Evolutionary conservation across 2,113 vertebrate genomes (phyloP), one percentile per base, ranked within the genome.

Genomic region (Sylvietta virens): DNA sequence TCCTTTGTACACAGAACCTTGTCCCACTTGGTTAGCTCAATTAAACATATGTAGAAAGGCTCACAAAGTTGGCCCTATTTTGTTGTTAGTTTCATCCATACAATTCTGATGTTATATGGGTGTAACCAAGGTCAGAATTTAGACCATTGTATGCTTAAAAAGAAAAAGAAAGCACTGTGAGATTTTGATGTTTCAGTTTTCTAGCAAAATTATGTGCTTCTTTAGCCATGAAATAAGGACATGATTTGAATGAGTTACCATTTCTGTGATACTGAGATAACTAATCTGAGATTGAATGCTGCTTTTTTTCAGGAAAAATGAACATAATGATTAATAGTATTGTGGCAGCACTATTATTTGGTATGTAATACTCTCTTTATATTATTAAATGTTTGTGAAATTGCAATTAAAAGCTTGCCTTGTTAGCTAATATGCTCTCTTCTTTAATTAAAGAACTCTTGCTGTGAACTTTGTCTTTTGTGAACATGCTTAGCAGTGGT

Each of bases 351-450:
- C 56, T 90, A 51, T 66, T 79, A 73, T 64, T 93, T 94, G 22
- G 64, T 86, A 10, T 51, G 15, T 58, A 62, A 37, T 53, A 48
- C 19, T 90, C 31, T 83, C 60, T 93, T 74, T 83, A 58, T 77
- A 35, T 37, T 91, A 74, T 77, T 94, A 88, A 30, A 78, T 74
- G 27, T 86, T 90, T 90, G 76, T 96, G 88, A 94, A 95, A 92
- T 88, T 86, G 33, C 33, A 51, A 60, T 93, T 83, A 88, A 74
- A 93, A 88, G 31, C 44, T 95, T 87, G 30, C 33, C 37, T 94
- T 94, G 58, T 88, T 92, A 95, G 22, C 42, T 85, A 77, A 85
- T 91, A 73, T 31, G 13, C 12, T 58, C 31, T 71, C 33, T 71
- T 57, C 31, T 64, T 56, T 74, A 81, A 72, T 84, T 76, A 85